phyloP scores from a whole-genome alignment of 1,140 invertebrate genomes.

The Solen grandis region DNA sequence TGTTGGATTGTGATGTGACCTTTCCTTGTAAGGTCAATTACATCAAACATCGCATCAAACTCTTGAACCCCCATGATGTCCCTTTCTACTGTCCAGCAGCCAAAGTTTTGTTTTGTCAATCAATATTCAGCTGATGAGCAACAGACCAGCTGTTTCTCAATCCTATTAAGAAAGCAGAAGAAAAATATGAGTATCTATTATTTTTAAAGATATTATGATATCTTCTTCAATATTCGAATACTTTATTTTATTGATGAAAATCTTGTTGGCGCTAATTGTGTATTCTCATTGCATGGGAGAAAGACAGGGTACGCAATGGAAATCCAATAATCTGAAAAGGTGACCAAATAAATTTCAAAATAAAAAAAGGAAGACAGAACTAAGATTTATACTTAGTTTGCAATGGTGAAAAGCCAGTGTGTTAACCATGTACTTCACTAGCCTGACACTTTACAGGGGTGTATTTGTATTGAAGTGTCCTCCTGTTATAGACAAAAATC shows the following conservation, averaged over 20 bases:
- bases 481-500: no score
- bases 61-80: constrained; percentile 71
- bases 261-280: not conserved
- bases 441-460: no score
- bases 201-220: not conserved
- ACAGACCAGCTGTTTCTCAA: not conserved
- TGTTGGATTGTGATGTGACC: constrained; percentile 68
- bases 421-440: no score
- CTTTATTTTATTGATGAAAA: not conserved
- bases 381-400: no score
- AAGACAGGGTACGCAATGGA: not conserved
- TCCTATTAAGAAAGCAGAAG: not conserved
- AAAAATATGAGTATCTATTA: not conserved
- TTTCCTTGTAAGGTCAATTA: constrained; percentile 65
- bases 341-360: no score
- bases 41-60: constrained; percentile 70
- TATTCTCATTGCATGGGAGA: not conserved
- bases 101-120: no score
- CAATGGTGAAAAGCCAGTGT: no score
- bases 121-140: not conserved
- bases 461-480: no score
- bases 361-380: no score
- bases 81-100: not conserved
- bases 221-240: not conserved
- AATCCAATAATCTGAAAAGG: not conserved